Base-by-base conservation (phyloP, 2,113 vertebrate species). In the Epinephelus moara region DNA sequence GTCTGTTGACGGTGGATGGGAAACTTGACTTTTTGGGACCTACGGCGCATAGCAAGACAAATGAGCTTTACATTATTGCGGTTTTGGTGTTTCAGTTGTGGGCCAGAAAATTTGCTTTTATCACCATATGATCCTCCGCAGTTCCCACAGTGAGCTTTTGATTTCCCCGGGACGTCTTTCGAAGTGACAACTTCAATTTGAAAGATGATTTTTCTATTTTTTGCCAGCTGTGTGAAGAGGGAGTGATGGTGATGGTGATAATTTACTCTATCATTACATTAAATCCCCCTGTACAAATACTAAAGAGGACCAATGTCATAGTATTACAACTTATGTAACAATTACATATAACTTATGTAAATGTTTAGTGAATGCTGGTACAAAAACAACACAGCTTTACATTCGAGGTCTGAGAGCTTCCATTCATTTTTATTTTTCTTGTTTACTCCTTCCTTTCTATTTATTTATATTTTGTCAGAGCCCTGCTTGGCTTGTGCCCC, bases 61-160 rank as follows among this genome's bases (percentile, higher is more conserved):
- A 91, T 89, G 74, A 87, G 85, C 6, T 86, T 85, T n/a, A 79
- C 64, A 80, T 90, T 85, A 55, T 69, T 83, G 86, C 81, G 90
- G 86, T 74, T 89, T 63, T 47, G 68, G 59, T 45, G 23, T 62
- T 86, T 85, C 23, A 76, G 19, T 33, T 71, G 27, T 72, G 61
- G 9, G 73, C 73, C 74, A 83, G 70, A 81, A 85, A 70, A 80
- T 81, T 6, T 57, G 45, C 81, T 91, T 90, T 89, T 80, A 82
- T 82, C 84, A 71, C 80, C 61, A 71, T 70, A 21, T 64, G 71
- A 86, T 81, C 70, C 72, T 60, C 47, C 0, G 4, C 79, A 78
- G 61, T 72, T 80, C 68, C 71, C 75, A 70, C 8, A 73, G 79
- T 68, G 81, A 37, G 40, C 0, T 21, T 67, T 74, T 57, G 6